Percentiles rank a stretch among this genome's conserved stretches.
Conservation (phyloP, 2,797 vertebrate species). For the Poecile montanus region DNA sequence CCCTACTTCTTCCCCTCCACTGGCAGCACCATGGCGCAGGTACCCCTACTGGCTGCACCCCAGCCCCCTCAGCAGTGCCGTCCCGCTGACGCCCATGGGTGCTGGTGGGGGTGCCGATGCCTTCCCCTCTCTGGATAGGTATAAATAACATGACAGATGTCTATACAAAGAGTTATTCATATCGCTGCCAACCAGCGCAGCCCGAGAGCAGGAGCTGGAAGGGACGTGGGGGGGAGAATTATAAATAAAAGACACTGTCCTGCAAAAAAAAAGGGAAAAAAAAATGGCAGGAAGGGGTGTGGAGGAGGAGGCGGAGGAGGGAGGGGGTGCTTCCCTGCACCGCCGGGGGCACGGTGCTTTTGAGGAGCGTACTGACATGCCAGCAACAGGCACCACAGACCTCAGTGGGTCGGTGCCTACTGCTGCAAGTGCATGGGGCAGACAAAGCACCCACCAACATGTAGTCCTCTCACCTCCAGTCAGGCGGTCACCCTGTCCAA, state of each 20-base stretch:
- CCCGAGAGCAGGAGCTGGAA: slow-evolving; percentile 41
- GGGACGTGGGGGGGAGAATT: slow-evolving; percentile 13
- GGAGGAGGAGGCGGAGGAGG: background rate
- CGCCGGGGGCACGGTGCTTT: background rate
- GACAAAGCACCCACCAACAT: background rate
- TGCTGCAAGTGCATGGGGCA: background rate
- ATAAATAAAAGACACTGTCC: slow-evolving; percentile 45
- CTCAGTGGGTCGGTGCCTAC: background rate
- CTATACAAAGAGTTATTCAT: slow-evolving; percentile 69
- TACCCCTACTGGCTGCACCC: background rate
- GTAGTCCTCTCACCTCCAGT: rapidly evolving
- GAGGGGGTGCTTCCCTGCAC: background rate
- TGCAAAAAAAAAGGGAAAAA: background rate
- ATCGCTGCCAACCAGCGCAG: slow-evolving; percentile 52
- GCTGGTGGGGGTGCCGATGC: slow-evolving; percentile 14
- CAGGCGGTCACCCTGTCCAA: background rate
- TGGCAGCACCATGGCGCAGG: rapidly evolving
- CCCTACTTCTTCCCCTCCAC: background rate
- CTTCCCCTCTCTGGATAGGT: slow-evolving; percentile 32
- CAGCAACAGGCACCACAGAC: background rate
- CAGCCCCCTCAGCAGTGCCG: background rate
- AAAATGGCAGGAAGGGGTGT: background rate
- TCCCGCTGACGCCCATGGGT: slow-evolving; percentile 34
- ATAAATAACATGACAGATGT: slow-evolving; percentile 71
- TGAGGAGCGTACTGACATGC: background rate